Percentiles rank a stretch among this genome's conserved stretches.
These are phyloP conservation scores for Allygus modestus DNA, from an alignment of 2,888 invertebrate species.

Conservation along the genomic window DNA sequence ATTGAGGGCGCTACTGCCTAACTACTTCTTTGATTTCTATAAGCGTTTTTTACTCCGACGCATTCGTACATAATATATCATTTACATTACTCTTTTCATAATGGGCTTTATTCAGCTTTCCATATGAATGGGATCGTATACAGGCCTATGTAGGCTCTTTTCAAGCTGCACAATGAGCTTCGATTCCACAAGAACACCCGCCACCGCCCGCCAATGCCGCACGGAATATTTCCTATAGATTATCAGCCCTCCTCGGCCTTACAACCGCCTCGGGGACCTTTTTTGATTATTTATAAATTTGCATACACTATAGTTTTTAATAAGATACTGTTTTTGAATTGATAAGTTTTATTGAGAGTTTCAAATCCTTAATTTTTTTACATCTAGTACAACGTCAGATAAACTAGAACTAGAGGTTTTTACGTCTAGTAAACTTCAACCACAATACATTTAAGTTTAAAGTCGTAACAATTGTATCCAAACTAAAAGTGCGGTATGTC, in stretches of 20 bases:
- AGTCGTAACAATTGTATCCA: no score
- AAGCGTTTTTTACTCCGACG: constrained; percentile 62
- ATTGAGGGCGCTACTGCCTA: constrained; percentile 38
- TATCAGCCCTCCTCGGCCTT: neutral
- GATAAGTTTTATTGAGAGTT: no score
- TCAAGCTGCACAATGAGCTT: constrained; percentile 15
- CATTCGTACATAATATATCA: constrained; percentile 63
- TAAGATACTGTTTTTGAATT: no score
- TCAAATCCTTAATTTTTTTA: no score
- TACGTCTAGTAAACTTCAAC: no score
- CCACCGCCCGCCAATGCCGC: constrained; percentile 1
- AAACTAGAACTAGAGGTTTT: no score
- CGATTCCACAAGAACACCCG: constrained; percentile 37
- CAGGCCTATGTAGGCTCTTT: constrained; percentile 23
- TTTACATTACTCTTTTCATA: constrained; percentile 60
- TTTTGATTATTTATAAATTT: neutral
- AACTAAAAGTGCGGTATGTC: no score
- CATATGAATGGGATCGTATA: constrained; percentile 44
- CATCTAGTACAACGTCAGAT: no score
- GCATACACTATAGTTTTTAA: neutral
- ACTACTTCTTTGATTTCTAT: constrained; percentile 64
- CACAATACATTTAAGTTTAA: no score
- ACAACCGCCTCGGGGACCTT: neutral
- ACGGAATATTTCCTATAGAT: constrained; percentile 16
- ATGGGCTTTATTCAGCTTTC: constrained; percentile 50